A percentile compares a stretch with the other conserved stretches of the same genome.
Conservation (phyloP, 2,113 vertebrate species). For the Microtus pennsylvanicus region DNA sequence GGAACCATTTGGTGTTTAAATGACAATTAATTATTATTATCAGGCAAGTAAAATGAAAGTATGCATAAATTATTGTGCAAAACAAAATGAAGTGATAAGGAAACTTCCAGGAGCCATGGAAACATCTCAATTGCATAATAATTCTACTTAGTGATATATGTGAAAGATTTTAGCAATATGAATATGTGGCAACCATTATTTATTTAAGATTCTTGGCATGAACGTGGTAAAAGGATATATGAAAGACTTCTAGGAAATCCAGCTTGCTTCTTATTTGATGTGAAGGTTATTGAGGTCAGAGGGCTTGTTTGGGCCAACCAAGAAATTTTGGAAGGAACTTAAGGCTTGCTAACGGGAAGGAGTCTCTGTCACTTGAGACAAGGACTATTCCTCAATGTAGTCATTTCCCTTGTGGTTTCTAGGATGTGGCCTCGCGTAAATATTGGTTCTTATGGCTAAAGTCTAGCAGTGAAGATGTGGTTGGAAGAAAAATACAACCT, state of each 20-base stretch:
- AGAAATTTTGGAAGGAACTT: not conserved
- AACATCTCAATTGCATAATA: not conserved
- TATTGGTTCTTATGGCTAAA: not conserved
- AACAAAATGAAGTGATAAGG: slow-evolving; percentile 10
- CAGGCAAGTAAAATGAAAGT: slow-evolving; percentile 4
- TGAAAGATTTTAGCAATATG: slow-evolving; percentile 13
- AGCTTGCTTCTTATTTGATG: not conserved
- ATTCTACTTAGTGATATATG: not conserved
- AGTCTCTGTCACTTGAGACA: not conserved
- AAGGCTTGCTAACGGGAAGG: not conserved
- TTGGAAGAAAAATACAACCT: slow-evolving; percentile 2
- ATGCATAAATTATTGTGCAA: slow-evolving; percentile 9
- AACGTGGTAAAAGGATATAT: not conserved
- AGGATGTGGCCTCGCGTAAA: not conserved
- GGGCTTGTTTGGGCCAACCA: not conserved
- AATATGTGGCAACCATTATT: not conserved
- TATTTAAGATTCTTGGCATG: not conserved
- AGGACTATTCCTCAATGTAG: not conserved
- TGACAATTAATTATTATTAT: slow-evolving; percentile 37
- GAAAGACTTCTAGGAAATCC: not conserved
- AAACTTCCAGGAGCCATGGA: slow-evolving; percentile 6
- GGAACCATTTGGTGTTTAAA: slow-evolving; percentile 1
- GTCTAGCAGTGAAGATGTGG: not conserved
- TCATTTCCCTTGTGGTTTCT: not conserved
- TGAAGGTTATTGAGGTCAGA: not conserved